Evolutionary conservation across 2,888 invertebrate genomes (phyloP).

Genomic region (Oeneis ivallda): DNA sequence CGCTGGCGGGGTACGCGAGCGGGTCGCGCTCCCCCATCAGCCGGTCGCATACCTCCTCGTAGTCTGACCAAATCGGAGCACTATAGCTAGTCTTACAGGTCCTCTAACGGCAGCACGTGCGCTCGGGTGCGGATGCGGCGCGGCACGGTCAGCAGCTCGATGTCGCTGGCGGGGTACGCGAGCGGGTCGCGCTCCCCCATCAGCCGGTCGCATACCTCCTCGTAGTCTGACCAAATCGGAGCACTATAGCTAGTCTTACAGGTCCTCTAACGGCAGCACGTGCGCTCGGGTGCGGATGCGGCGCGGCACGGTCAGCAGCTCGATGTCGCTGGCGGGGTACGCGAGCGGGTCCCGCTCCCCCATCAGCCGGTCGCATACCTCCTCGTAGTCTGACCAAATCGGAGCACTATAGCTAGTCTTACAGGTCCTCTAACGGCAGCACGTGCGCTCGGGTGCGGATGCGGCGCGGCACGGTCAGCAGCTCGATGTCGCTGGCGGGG

Average conservation of each 20-base stretch:
- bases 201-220: slow-evolving; percentile 90
- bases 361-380: slow-evolving; percentile 88
- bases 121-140: slow-evolving; percentile 91
- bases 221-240: slow-evolving; percentile 95
- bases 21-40: too few species aligned
- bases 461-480: slow-evolving; percentile 90
- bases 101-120: slow-evolving; percentile 92
- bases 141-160: slow-evolving; percentile 90
- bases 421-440: slow-evolving; percentile 92
- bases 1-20: too few species aligned
- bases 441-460: slow-evolving; percentile 91
- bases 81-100: slow-evolving; percentile 80
- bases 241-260: too few species aligned
- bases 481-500: slow-evolving; percentile 91
- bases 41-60: too few species aligned
- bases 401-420: slow-evolving; percentile 56
- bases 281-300: slow-evolving; percentile 92
- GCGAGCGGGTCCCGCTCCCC: slow-evolving; percentile 91
- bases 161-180: slow-evolving; percentile 93
- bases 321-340: slow-evolving; percentile 93
- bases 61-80: too few species aligned
- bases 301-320: slow-evolving; percentile 89
- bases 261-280: slow-evolving; percentile 90
- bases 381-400: slow-evolving; percentile 98
- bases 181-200: slow-evolving; percentile 90